Evolutionary conservation across 2,888 invertebrate genomes (phyloP).

Genomic region (Liodrosophila aerea): DNA sequence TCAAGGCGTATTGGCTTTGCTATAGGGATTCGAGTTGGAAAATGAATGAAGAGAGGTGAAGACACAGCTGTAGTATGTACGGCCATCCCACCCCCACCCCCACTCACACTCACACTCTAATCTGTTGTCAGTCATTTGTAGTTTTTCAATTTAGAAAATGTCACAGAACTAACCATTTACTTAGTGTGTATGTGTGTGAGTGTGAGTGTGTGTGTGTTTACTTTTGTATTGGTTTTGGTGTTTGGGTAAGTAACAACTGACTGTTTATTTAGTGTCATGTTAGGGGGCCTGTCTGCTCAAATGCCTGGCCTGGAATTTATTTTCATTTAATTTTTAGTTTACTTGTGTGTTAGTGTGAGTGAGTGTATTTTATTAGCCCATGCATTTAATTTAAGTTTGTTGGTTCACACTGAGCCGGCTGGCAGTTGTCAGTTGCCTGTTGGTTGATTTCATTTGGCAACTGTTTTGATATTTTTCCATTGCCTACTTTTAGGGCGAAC

Average conservation of each 20-base stretch:
- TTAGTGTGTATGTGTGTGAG: conserved; percentile 28
- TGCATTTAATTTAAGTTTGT: conserved; percentile 61
- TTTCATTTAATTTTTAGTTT: conserved; percentile 61
- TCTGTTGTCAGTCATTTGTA: conserved; percentile 77
- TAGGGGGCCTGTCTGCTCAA: conserved; percentile 30
- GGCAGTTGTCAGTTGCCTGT: conserved; percentile 25
- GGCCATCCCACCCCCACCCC: conserved; percentile 37
- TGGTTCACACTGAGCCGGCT: conserved; percentile 24
- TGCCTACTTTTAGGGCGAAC: conserved; percentile 63
- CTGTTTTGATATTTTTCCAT: conserved; percentile 26
- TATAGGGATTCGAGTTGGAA: conserved; percentile 27
- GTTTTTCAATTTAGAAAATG: conserved; percentile 77
- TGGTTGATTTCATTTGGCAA: conserved; percentile 27
- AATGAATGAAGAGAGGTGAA: conserved; percentile 19
- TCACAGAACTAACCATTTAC: conserved; percentile 76
- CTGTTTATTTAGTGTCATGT: conserved; percentile 78
- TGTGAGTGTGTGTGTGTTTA: conserved; percentile 34
- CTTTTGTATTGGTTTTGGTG: conserved; percentile 62
- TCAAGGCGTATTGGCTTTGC: conserved; percentile 35
- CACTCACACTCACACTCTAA: conserved; percentile 45
- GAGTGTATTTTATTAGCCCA: conserved; percentile 53
- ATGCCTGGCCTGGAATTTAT: conserved; percentile 46
- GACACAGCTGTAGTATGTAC: conserved; percentile 28
- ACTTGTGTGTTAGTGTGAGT: conserved; percentile 4
- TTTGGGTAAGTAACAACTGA: conserved; percentile 73